These are phyloP conservation scores for Euzophera pinguis DNA, from an alignment of 2,888 invertebrate genomes.

Conservation along the genomic window DNA sequence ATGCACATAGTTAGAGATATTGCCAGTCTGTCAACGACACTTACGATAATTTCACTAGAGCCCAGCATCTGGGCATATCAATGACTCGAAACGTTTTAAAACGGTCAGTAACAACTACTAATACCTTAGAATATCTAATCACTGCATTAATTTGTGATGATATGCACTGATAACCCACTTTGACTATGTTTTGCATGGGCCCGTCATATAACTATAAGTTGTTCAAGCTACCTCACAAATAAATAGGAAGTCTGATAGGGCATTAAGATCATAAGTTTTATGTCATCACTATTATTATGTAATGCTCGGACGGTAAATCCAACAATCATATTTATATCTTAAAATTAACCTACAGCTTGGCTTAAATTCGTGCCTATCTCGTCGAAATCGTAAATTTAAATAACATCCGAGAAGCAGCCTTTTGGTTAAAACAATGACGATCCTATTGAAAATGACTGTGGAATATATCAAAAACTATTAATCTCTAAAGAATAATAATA, in stretches of 20 bases:
- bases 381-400: conserved; percentile 67
- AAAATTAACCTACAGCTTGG: conserved; percentile 76
- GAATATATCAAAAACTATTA: conserved; percentile 66
- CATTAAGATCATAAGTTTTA: conserved; percentile 62
- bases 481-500: conserved; percentile 64
- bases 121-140: conserved; percentile 78
- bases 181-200: conserved; percentile 61
- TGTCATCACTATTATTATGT: conserved; percentile 73
- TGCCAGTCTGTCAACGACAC: conserved; percentile 77
- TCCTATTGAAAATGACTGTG: conserved; percentile 74
- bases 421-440: conserved; percentile 68
- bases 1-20: conserved; percentile 76
- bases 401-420: conserved; percentile 77
- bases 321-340: conserved; percentile 72
- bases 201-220: conserved; percentile 53
- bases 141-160: conserved; percentile 79
- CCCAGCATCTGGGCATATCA: conserved; percentile 74
- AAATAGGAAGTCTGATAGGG: conserved; percentile 57
- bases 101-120: conserved; percentile 76
- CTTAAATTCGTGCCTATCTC: conserved; percentile 77
- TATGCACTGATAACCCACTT: conserved; percentile 76
- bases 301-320: conserved; percentile 77
- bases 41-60: conserved; percentile 76
- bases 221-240: conserved; percentile 57
- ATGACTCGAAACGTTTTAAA: conserved; percentile 74